A percentile compares a stretch with the other conserved stretches of the same genome.
Evolutionary conservation across 2,888 invertebrate genomes (phyloP).

Genomic region (Corythucha ciliata): DNA sequence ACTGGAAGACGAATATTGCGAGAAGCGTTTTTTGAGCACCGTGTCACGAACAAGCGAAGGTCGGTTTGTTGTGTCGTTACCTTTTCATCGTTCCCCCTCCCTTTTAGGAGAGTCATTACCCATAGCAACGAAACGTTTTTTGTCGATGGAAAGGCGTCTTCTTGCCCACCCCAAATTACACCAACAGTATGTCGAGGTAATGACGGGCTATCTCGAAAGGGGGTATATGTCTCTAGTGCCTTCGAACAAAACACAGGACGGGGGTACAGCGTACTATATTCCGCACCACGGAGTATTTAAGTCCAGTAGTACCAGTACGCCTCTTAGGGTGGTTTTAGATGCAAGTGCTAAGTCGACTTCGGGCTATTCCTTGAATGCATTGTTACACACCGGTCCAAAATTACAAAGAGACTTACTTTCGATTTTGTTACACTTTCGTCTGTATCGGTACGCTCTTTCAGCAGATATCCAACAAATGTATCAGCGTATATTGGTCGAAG

Average conservation of each 20-base stretch:
- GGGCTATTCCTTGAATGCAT: conserved; percentile 4
- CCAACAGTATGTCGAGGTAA: neutral
- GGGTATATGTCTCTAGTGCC: neutral
- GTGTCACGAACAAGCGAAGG: neutral
- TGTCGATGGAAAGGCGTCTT: neutral
- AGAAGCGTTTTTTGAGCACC: neutral
- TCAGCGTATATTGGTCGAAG: neutral
- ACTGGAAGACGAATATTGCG: neutral
- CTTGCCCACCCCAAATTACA: neutral
- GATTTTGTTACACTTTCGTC: no score
- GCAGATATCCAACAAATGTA: neutral
- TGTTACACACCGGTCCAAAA: no score
- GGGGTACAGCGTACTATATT: neutral
- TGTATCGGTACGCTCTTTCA: neutral
- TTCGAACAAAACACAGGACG: neutral
- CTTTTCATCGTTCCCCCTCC: neutral
- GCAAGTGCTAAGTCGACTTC: neutral
- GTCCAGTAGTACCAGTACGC: conserved; percentile 3
- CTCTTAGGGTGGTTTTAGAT: conserved; percentile 6
- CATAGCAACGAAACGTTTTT: neutral
- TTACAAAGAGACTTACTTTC: no score
- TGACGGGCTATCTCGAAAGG: neutral
- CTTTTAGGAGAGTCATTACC: neutral
- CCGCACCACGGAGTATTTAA: conserved; percentile 11
- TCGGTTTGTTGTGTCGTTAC: neutral